phyloP scores from a whole-genome alignment of 2,888 invertebrate species.

The Melanargia galathea region DNA sequence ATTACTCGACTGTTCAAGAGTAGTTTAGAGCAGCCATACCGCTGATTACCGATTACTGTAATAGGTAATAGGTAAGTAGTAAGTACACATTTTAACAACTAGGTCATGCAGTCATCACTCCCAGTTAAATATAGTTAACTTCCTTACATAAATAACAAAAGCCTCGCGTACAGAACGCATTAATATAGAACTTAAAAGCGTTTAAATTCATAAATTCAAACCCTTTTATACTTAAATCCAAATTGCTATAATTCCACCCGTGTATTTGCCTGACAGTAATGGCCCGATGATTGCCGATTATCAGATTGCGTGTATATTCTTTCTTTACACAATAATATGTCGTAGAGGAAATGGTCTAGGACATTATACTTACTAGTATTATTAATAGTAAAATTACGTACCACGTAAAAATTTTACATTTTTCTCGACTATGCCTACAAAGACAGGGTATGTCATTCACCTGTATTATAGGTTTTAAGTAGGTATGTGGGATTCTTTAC shows the following conservation, averaged over 20 bases:
- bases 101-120: conserved; percentile 8
- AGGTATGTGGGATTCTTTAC: no score
- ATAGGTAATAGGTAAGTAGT: no score
- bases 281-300: conserved; percentile 35
- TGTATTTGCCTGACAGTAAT: conserved; percentile 39
- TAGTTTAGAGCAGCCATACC: no score
- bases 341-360: conserved; percentile 19
- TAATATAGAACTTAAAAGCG: conserved; percentile 31
- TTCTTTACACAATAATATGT: conserved; percentile 28
- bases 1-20: no score
- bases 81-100: not conserved
- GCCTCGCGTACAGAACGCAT: conserved; percentile 6
- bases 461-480: no score
- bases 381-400: no score
- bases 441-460: no score
- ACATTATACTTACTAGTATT: no score
- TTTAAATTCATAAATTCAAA: conserved; percentile 28
- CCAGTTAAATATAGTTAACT: conserved; percentile 12
- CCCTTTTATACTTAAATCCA: conserved; percentile 29
- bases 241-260: conserved; percentile 35
- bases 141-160: conserved; percentile 5
- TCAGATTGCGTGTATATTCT: conserved; percentile 36
- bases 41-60: no score
- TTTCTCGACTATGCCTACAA: no score
- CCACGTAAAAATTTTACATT: no score